A percentile compares a stretch with the other conserved stretches of the same genome.
Conservation (phyloP, 2,888 invertebrate species). For the Digitonthophagus gazella region DNA sequence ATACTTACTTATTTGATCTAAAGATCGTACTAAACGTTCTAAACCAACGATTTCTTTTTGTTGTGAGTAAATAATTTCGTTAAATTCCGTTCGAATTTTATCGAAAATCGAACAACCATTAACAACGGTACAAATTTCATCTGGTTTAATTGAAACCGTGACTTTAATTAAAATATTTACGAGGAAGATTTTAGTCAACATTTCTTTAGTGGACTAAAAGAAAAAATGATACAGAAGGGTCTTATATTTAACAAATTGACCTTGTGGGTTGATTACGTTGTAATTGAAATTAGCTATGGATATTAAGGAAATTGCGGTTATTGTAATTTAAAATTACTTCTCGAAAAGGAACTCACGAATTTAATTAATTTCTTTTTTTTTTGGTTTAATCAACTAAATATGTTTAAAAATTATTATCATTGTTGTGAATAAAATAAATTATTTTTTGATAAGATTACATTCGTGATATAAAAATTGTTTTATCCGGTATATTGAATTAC, state of each 20-base stretch:
- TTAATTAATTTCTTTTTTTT: background rate
- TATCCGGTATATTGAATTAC: background rate
- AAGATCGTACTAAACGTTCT: conserved; percentile 64
- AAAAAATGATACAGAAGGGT: background rate
- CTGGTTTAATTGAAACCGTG: background rate
- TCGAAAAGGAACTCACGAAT: background rate
- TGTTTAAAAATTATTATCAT: background rate
- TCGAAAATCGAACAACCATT: background rate
- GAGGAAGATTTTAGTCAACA: background rate
- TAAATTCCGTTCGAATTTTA: background rate
- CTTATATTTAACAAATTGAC: background rate
- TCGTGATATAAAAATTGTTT: background rate
- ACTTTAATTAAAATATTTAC: background rate
- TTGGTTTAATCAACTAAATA: background rate
- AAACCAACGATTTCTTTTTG: conserved; percentile 55
- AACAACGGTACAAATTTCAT: background rate
- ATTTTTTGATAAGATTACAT: background rate
- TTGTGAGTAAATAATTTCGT: conserved; percentile 3
- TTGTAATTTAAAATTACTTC: background rate
- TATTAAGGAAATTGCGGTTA: background rate
- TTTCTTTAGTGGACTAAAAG: background rate
- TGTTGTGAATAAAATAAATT: background rate
- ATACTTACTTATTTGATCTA: conserved; percentile 65
- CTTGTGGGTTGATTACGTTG: background rate
- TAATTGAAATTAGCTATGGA: background rate